Evolutionary conservation across 2,888 invertebrate species (phyloP).

Genomic region (Eilema griseolum): DNA sequence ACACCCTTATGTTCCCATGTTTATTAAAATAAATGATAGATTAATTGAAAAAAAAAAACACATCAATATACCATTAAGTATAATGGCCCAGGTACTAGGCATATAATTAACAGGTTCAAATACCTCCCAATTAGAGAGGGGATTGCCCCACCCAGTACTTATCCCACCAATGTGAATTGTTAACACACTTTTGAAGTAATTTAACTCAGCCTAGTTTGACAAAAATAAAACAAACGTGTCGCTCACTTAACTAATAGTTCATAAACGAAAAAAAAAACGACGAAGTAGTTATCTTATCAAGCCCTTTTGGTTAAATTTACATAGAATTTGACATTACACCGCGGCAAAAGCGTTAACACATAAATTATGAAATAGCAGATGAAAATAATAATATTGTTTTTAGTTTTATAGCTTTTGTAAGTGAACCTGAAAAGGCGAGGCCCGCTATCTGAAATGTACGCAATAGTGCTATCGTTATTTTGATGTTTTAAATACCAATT

Average conservation of each 20-base stretch:
- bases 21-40: too few relatives aligned
- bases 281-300: conserved; percentile 42
- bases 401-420: conserved; percentile 35
- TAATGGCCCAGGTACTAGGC: neutral
- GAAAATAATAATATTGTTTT: conserved; percentile 47
- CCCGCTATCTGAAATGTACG: conserved; percentile 11
- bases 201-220: neutral
- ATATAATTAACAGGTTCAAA: neutral
- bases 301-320: conserved; percentile 45
- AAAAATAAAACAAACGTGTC: neutral
- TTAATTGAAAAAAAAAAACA: too few relatives aligned
- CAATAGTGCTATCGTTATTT: conserved; percentile 1
- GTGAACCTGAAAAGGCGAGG: conserved; percentile 15
- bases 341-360: conserved; percentile 42
- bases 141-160: neutral
- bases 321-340: conserved; percentile 42
- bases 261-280: conserved; percentile 20
- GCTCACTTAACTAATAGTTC: neutral
- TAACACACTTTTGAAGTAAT: neutral
- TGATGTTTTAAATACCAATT: conserved; percentile 31
- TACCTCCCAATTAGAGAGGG: neutral
- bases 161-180: neutral
- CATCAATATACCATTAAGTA: neutral
- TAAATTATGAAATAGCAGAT: conserved; percentile 52
- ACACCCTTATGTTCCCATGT: too few relatives aligned